These are phyloP conservation scores for Heterodera schachtii DNA, from an alignment of 1,140 invertebrate genomes.

Conservation along the genomic window DNA sequence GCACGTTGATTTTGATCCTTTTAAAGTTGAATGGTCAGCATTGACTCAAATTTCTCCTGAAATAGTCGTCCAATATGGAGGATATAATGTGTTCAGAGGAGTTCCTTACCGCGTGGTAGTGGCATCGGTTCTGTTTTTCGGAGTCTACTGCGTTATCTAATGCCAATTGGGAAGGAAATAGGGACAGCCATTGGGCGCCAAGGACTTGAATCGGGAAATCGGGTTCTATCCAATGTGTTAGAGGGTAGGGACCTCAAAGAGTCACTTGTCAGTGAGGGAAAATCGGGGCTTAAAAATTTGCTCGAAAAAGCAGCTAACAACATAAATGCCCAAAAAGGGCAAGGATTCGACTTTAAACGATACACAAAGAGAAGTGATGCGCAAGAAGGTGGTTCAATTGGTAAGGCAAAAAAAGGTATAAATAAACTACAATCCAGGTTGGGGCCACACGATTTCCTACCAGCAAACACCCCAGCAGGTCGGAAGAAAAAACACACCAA, in stretches of 20 bases:
- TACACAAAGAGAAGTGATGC: background rate
- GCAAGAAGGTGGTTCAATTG: background rate
- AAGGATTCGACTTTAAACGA: conserved; percentile 7
- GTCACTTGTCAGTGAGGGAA: too few relatives aligned
- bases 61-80: conserved; percentile 6
- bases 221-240: conserved; percentile 18
- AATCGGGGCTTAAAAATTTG: too few relatives aligned
- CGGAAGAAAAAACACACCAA: too few relatives aligned
- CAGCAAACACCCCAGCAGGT: too few relatives aligned
- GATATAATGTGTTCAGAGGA: conserved; percentile 22
- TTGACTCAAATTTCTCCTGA: conserved; percentile 15
- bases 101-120: conserved; percentile 30
- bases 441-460: too few relatives aligned
- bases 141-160: conserved; percentile 27
- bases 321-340: too few relatives aligned
- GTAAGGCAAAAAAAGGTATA: conserved; percentile 7
- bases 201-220: too few relatives aligned
- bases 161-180: conserved; percentile 34
- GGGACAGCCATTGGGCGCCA: background rate
- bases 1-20: conserved; percentile 27
- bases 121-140: conserved; percentile 25
- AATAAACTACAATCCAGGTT: background rate
- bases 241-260: conserved; percentile 7
- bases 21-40: background rate
- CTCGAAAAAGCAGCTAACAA: too few relatives aligned